Conservation (phyloP, 2,113 vertebrate species). For the Felis chaus region DNA sequence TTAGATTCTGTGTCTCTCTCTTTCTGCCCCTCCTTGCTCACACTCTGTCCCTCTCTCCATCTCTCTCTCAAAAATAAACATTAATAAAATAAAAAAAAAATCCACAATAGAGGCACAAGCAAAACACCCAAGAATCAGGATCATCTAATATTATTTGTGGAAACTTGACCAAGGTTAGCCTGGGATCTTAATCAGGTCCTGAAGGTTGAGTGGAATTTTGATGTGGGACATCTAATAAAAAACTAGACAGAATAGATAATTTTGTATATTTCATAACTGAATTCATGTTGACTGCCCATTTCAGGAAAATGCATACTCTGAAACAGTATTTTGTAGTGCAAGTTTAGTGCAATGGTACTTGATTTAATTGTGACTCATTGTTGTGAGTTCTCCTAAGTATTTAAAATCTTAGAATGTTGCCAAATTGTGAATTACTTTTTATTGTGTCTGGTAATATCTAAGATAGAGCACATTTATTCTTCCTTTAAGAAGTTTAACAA, state of each 20-base stretch:
- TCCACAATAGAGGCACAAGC: not conserved
- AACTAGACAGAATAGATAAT: not conserved
- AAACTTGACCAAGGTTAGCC: not conserved
- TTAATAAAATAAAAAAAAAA: not conserved
- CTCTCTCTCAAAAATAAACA: too few species aligned
- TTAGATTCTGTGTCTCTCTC: too few species aligned
- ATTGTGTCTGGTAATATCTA: not conserved
- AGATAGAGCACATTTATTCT: conserved; percentile 7
- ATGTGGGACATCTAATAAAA: not conserved
- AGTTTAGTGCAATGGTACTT: not conserved
- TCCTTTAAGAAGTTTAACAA: conserved; percentile 16
- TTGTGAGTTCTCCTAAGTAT: not conserved
- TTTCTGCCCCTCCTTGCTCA: too few species aligned
- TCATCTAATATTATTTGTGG: not conserved
- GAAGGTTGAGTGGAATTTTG: not conserved
- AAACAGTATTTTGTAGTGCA: not conserved
- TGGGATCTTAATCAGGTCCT: not conserved
- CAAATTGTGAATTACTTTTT: not conserved
- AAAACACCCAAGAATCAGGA: not conserved
- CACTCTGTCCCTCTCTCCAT: too few species aligned
- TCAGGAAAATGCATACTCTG: not conserved
- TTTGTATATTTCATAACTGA: not conserved
- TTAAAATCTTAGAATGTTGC: not conserved
- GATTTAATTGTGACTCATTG: not conserved
- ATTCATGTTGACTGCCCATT: not conserved